These are phyloP conservation scores for Belonocnema kinseyi DNA, from an alignment of 1,140 invertebrate species.

Conservation along the genomic window DNA sequence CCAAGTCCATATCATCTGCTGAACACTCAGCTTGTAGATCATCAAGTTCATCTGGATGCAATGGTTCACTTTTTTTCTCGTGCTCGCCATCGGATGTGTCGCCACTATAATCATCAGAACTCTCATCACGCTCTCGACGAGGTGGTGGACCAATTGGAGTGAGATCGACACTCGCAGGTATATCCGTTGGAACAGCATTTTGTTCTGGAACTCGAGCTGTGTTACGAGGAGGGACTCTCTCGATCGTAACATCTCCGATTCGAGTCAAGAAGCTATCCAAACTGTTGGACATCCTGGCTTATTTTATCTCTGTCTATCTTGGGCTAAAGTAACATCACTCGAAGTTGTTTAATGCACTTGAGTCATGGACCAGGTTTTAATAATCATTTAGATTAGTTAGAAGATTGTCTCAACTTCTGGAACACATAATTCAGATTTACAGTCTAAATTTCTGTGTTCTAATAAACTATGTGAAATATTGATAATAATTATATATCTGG, in stretches of 20 bases:
- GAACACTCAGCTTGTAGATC: conserved; percentile 70
- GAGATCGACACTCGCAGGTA: conserved; percentile 39
- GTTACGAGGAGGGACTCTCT: conserved; percentile 69
- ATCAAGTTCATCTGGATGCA: conserved; percentile 64
- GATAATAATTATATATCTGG: no score
- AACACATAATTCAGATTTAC: background rate
- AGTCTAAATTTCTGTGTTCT: background rate
- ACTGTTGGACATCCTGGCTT: conserved; percentile 70
- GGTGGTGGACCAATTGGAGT: conserved; percentile 46
- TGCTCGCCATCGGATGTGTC: conserved; percentile 63
- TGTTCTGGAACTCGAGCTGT: conserved; percentile 34
- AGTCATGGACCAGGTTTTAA: background rate
- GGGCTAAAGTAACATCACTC: background rate
- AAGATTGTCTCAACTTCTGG: background rate
- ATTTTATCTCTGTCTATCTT: background rate
- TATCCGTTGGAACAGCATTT: conserved; percentile 35
- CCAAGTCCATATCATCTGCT: conserved; percentile 73
- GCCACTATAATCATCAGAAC: conserved; percentile 66
- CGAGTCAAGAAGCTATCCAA: conserved; percentile 73
- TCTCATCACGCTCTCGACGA: conserved; percentile 60
- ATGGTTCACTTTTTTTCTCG: conserved; percentile 61
- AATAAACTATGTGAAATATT: background rate
- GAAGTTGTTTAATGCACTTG: background rate
- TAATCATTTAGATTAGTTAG: background rate
- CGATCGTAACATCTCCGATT: conserved; percentile 77